Evolutionary conservation across 2,888 invertebrate species (phyloP).

Genomic region (Yponomeuta evonymella): DNA sequence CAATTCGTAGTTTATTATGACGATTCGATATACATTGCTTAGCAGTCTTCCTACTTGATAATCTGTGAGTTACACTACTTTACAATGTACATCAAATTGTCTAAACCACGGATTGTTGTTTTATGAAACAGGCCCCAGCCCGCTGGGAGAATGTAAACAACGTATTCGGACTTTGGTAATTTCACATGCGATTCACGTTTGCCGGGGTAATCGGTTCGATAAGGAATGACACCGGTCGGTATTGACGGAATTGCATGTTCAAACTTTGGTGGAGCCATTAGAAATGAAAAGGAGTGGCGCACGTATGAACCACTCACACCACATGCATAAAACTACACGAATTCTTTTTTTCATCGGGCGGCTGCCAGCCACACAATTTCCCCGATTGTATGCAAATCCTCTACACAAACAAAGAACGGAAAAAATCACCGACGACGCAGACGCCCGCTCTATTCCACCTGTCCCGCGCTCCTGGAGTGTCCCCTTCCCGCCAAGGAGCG

Average conservation of each 20-base stretch:
- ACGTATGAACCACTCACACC: slow-evolving; percentile 33
- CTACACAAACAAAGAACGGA: slow-evolving; percentile 65
- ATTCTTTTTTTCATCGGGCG: slow-evolving; percentile 50
- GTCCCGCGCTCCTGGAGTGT: slow-evolving; percentile 32
- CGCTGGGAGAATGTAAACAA: slow-evolving; percentile 8
- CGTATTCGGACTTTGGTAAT: neutral
- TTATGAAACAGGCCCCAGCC: neutral
- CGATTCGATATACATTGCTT: too few species aligned
- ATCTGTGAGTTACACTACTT: too few species aligned
- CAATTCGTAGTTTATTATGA: too few species aligned
- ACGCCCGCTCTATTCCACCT: slow-evolving; percentile 56
- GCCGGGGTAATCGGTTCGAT: neutral
- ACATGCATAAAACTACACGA: slow-evolving; percentile 56
- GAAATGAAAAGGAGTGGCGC: slow-evolving; percentile 27
- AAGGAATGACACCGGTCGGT: neutral
- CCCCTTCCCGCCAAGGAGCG: slow-evolving; percentile 11
- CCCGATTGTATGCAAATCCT: slow-evolving; percentile 73
- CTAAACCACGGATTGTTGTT: too few species aligned
- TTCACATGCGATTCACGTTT: neutral
- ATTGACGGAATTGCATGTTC: neutral
- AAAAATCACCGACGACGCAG: slow-evolving; percentile 59
- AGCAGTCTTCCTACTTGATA: too few species aligned
- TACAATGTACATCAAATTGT: too few species aligned
- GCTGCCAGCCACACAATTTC: slow-evolving; percentile 64
- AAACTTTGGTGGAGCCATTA: neutral